Evolutionary conservation across 1,140 invertebrate genomes (phyloP).

Genomic region (Drosophila elegans): DNA sequence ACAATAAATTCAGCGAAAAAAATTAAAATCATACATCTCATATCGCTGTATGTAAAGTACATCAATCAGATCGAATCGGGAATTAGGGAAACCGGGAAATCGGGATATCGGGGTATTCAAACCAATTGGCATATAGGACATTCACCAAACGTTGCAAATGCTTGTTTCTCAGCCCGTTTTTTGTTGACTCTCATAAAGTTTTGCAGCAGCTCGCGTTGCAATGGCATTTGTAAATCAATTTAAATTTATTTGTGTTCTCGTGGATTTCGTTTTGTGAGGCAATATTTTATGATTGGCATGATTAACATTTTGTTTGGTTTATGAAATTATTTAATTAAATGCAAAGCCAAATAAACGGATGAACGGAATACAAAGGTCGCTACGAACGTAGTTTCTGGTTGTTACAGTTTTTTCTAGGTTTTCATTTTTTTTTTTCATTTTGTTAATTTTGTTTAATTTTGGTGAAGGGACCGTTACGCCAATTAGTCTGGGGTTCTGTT

Average conservation of each 20-base stretch:
- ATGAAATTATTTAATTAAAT: slow-evolving; percentile 48
- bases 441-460: slow-evolving; percentile 62
- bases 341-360: slow-evolving; percentile 58
- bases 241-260: slow-evolving; percentile 38
- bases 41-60: slow-evolving; percentile 20
- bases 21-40: slow-evolving; percentile 36
- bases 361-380: slow-evolving; percentile 54
- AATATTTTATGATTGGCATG: slow-evolving; percentile 60
- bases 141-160: slow-evolving; percentile 75
- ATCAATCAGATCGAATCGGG: slow-evolving; percentile 47
- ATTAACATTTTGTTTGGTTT: slow-evolving; percentile 57
- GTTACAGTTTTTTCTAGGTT: slow-evolving; percentile 19
- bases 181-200: slow-evolving; percentile 44
- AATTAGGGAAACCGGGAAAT: not conserved
- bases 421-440: not conserved
- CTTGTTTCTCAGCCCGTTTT: slow-evolving; percentile 35
- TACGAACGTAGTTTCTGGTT: slow-evolving; percentile 33
- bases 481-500: slow-evolving; percentile 69
- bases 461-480: slow-evolving; percentile 77
- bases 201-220: slow-evolving; percentile 21
- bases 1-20: slow-evolving; percentile 49
- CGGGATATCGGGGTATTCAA: slow-evolving; percentile 15
- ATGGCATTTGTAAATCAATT: slow-evolving; percentile 44
- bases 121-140: slow-evolving; percentile 85
- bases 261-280: slow-evolving; percentile 29